Conservation (phyloP, 2,888 invertebrate genomes). For the Corbicula japonica region DNA sequence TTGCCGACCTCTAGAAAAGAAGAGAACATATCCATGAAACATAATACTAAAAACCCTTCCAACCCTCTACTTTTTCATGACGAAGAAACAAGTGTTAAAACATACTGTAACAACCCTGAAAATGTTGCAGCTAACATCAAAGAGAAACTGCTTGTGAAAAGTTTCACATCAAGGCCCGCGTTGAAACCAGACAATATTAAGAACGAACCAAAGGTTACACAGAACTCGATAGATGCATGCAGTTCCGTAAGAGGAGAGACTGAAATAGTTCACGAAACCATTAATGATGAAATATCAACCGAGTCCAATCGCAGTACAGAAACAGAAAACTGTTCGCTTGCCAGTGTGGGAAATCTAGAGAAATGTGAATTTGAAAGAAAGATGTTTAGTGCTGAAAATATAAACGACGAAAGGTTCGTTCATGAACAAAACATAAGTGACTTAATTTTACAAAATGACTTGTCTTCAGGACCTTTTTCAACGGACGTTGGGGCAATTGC, state of each 20-base stretch:
- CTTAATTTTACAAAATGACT: not conserved
- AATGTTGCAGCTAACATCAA: not conserved
- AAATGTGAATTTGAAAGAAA: not conserved
- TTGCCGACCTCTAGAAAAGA: not conserved
- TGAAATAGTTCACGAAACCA: not conserved
- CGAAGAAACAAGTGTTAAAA: not conserved
- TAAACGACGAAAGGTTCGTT: not conserved
- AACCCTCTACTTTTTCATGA: not conserved
- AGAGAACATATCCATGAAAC: not conserved
- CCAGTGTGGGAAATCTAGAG: not conserved
- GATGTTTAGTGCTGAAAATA: not conserved
- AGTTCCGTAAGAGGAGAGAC: not conserved
- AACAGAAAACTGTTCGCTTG: constrained; percentile 3
- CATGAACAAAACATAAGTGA: not conserved
- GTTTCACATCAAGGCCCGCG: too few species aligned
- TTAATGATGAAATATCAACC: not conserved
- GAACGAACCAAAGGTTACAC: not conserved
- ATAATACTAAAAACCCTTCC: not conserved
- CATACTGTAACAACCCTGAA: not conserved
- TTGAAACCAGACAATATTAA: not conserved
- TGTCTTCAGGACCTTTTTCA: not conserved
- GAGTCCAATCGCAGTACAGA: constrained; percentile 6
- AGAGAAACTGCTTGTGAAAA: constrained; percentile 2
- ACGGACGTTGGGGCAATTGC: not conserved
- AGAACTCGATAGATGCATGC: not conserved